These are phyloP conservation scores for Stenoptilia bipunctidactyla DNA, from an alignment of 2,888 invertebrate genomes.

Conservation along the genomic window DNA sequence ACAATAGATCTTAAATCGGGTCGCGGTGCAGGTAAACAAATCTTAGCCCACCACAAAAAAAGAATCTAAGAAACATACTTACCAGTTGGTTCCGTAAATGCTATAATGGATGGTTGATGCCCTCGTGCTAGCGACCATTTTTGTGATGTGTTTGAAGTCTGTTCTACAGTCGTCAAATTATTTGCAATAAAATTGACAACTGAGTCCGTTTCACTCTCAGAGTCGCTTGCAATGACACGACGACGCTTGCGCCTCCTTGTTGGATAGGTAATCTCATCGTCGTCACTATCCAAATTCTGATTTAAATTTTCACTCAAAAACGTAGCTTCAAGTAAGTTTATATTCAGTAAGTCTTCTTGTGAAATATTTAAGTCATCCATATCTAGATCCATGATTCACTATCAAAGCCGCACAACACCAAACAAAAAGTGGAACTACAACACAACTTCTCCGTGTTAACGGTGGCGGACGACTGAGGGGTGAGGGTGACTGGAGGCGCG, in stretches of 20 bases:
- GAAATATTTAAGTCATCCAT: conserved; percentile 10
- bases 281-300: background rate
- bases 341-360: conserved; percentile 9
- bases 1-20: no score
- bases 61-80: no score
- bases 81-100: conserved; percentile 13
- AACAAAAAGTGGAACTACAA: no score
- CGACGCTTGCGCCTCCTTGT: conserved; percentile 5
- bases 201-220: conserved; percentile 3
- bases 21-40: no score
- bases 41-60: no score
- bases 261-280: conserved; percentile 1
- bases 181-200: background rate
- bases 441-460: conserved; percentile 9
- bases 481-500: conserved; percentile 10
- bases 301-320: conserved; percentile 7
- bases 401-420: background rate
- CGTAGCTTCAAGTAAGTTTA: conserved; percentile 9
- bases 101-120: conserved; percentile 2
- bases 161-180: background rate
- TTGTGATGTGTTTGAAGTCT: background rate
- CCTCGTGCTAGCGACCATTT: conserved; percentile 9
- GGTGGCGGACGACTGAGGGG: conserved; percentile 7
- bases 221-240: conserved; percentile 7
- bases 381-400: conserved; percentile 8